Percentiles rank a stretch among this genome's conserved stretches.
These are phyloP conservation scores for Serranus cabrilla DNA, from an alignment of 2,797 vertebrate species.

Conservation along the genomic window DNA sequence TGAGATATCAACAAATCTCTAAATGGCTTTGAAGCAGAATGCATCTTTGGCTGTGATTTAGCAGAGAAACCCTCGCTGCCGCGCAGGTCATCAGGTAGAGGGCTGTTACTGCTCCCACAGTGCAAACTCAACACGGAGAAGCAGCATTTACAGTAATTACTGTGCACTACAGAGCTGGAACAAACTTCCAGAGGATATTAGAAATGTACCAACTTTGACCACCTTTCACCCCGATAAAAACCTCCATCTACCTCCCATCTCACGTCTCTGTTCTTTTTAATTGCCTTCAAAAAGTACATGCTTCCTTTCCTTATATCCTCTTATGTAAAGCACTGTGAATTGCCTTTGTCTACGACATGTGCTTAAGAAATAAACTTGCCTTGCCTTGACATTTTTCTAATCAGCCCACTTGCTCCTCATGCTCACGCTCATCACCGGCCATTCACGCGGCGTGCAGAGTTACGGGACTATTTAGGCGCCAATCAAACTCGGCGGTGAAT, in stretches of 20 bases:
- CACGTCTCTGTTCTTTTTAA: neutral
- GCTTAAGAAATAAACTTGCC: conserved; percentile 12
- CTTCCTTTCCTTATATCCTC: neutral
- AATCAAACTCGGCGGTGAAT: conserved; percentile 54
- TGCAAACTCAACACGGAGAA: neutral
- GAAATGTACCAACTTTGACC: neutral
- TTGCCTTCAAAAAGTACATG: neutral
- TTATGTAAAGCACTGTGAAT: neutral
- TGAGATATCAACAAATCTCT: conserved; percentile 9
- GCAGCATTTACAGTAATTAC: neutral
- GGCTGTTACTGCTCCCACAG: neutral
- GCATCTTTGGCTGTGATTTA: neutral
- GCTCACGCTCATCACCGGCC: conserved; percentile 73
- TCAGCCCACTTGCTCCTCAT: conserved; percentile 62
- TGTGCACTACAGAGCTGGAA: neutral
- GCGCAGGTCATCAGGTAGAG: neutral
- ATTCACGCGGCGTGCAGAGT: conserved; percentile 57
- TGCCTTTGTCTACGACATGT: neutral
- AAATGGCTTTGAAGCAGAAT: neutral
- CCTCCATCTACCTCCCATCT: too few species aligned
- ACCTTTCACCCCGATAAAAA: neutral
- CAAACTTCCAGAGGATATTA: neutral
- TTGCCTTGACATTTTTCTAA: conserved; percentile 56
- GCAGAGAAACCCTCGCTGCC: neutral
- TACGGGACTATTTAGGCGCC: conserved; percentile 66